Evolutionary conservation across 2,888 invertebrate species (phyloP).

Genomic region (Proisotoma minuta): DNA sequence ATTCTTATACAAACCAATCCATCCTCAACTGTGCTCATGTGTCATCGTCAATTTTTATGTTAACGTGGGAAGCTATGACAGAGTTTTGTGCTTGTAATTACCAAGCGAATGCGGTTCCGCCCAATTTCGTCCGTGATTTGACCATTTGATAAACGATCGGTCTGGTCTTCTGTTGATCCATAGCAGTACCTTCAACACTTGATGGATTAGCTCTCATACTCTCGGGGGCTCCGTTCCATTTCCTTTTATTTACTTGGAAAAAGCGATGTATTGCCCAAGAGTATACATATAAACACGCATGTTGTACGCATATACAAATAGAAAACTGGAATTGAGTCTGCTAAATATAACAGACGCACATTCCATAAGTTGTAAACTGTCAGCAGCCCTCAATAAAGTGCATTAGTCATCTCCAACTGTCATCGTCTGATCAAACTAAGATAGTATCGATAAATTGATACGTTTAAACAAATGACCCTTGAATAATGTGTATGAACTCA

Average conservation of each 20-base stretch:
- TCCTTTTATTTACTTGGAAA: not conserved
- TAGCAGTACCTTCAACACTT: not conserved
- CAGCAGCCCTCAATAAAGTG: not conserved
- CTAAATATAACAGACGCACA: too few species aligned
- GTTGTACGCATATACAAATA: too few species aligned
- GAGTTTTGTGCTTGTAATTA: not conserved
- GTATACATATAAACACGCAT: not conserved
- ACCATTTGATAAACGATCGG: constrained; percentile 7
- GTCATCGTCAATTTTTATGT: not conserved
- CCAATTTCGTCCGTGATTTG: constrained; percentile 4
- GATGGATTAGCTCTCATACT: constrained; percentile 5
- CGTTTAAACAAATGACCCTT: too few species aligned
- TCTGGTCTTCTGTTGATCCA: not conserved
- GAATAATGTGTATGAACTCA: too few species aligned
- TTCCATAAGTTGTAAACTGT: not conserved
- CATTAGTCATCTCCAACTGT: constrained; percentile 6
- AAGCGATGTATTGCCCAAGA: not conserved
- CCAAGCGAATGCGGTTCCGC: not conserved
- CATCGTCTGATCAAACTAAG: too few species aligned
- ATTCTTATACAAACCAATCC: not conserved
- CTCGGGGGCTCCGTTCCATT: not conserved
- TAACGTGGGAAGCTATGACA: not conserved
- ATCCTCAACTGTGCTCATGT: not conserved
- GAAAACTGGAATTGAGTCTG: too few species aligned
- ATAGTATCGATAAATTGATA: too few species aligned